Evolutionary conservation across 2,888 invertebrate species (phyloP), one percentile per base, ranked within the genome.

Genomic region (Rhingia rostrata): DNA sequence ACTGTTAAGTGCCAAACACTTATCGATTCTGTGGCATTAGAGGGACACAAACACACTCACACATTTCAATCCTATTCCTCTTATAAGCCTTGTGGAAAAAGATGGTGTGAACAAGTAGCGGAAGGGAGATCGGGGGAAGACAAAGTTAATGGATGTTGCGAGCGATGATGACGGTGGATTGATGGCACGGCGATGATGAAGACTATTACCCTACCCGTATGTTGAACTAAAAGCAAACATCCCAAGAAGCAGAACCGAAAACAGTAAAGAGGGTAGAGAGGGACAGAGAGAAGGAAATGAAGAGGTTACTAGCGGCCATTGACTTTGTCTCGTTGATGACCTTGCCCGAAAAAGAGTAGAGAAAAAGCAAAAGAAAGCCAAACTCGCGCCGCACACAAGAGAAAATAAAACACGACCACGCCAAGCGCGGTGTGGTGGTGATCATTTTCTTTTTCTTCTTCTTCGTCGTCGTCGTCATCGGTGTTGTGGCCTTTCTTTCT

Each of bases 281-380:
- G 47, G 43, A 72, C 14, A 45, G 32, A 56, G 53, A 58, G 37
- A 67, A 37, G 84, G 66, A 84, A 79, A 87, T 77, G 89, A 88
- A 90, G 90, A 90, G 91, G 91, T 91, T 90, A 91, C 89, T 90
- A 87, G 88, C 89, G 91, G 90, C 87, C 91, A 89, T 90, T 91
- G 91, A 91, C 91, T 91, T 90, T 90, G 91, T 91, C 91, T 90
- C 89, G 89, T 82, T 89, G 89, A 90, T 91, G 91, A 91, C 91
- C 91, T 91, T 91, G 91, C 89, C 91, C 91, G 90, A 91, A 91
- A 91, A 91, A 70, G 33, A 35, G 47, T 49, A 37, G 33, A 22
- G 4, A 53, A 35, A 49, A 54, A 60, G 7, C 12, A 35, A 73
- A 51, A 64, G 66, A 72, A 77, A 78, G 72, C 61, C 56, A 61